Evolutionary conservation across 2,113 vertebrate genomes (phyloP), one percentile per base, ranked within the genome.

Genomic region (Istiophorus platypterus): DNA sequence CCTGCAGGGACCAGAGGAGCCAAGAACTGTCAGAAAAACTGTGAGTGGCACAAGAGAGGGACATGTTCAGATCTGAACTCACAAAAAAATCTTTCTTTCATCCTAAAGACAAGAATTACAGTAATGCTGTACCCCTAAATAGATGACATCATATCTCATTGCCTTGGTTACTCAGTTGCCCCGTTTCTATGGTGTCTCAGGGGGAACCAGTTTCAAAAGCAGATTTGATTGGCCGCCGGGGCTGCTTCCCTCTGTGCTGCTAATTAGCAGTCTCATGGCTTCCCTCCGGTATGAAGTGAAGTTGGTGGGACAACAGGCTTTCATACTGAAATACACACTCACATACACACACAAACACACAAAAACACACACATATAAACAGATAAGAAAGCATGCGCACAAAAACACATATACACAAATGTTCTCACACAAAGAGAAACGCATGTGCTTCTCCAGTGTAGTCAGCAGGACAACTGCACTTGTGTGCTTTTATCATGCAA

Each of bases 181-280:
- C 74, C 26, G 76, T 91, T 91, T 90, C 85, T 82, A 88, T 81
- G 77, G 86, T 4, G 54, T 94, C 91, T 91, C 90, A 56, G 56
- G 87, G 84, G 89, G 81, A 64, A 66, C 27, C 0, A 0, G 56
- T 92, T 92, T 88, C 82, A 89, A 91, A 91, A 89, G 90, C 80
- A 75, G 72, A 85, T 85, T 45, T 78, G 70, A 92, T 89, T 93
- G 85, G 91, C 86, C 39, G 71, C 72, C 71, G 86, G 84, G 86
- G 76, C 80, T 45, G 71, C 79, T 80, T 89, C 84, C 86, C 90
- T 85, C 76, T 89, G 86, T 80, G 89, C 88, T 59, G 80, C 90
- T 93, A 94, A 94, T 94, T 92, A 93, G 88, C 81, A 88, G 85
- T 81, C 74, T 79, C 68, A 72, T 81, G 52, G 71, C 76, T 87